These are phyloP conservation scores for Planiliza haematocheilus DNA, from an alignment of 2,113 vertebrate species.

Conservation along the genomic window DNA sequence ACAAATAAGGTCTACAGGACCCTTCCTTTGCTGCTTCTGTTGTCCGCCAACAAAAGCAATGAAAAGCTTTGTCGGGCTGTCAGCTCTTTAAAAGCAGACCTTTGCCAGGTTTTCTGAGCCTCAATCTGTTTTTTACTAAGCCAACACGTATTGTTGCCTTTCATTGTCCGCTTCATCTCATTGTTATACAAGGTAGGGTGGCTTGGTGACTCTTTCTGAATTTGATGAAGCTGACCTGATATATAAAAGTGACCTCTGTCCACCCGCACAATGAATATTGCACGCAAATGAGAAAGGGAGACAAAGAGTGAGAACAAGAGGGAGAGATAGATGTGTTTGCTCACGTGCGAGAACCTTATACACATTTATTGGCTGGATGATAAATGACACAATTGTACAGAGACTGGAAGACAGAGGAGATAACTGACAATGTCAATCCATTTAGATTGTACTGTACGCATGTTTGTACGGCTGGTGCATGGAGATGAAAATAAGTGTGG, in stretches of 20 bases:
- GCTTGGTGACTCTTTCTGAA: conserved; percentile 53
- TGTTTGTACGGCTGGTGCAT: conserved; percentile 36
- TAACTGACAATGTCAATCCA: conserved; percentile 48
- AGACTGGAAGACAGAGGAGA: conserved; percentile 24
- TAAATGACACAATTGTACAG: conserved; percentile 48
- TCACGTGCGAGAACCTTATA: neutral
- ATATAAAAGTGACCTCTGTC: conserved; percentile 63
- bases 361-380: conserved; percentile 41
- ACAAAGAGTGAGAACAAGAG: conserved; percentile 13
- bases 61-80: conserved; percentile 65
- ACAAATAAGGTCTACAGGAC: conserved; percentile 51
- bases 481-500: conserved; percentile 42
- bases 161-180: conserved; percentile 67
- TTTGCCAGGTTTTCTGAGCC: conserved; percentile 61
- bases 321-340: conserved; percentile 14
- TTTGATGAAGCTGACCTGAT: conserved; percentile 69
- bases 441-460: conserved; percentile 55
- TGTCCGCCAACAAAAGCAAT: conserved; percentile 61
- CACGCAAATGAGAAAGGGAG: conserved; percentile 43
- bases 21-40: conserved; percentile 47
- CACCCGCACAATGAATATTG: conserved; percentile 39
- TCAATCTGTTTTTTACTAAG: conserved; percentile 57
- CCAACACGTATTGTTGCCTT: conserved; percentile 52
- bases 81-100: conserved; percentile 62
- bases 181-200: conserved; percentile 49